Percentiles rank a stretch among this genome's conserved stretches.
Conservation (phyloP, 2,888 invertebrate species). For the Napeogenes sylphis region DNA sequence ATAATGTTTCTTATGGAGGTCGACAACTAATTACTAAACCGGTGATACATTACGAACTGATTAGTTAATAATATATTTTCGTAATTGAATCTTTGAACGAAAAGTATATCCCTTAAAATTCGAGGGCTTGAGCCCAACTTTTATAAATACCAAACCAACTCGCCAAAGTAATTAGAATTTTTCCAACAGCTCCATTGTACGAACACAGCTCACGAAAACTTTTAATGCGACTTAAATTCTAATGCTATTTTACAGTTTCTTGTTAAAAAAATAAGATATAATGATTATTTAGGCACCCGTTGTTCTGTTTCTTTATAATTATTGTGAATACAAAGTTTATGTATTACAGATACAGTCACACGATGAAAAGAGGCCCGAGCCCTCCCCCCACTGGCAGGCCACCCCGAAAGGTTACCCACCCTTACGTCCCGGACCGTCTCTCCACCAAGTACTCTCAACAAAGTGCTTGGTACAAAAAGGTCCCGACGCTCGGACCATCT, state of each 20-base stretch:
- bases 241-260: conserved; percentile 70
- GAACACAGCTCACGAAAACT: conserved; percentile 70
- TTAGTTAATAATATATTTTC: conserved; percentile 4
- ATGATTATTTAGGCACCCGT: conserved; percentile 31
- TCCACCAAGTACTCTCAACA: too few species aligned
- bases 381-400: too few species aligned
- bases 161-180: conserved; percentile 73
- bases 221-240: conserved; percentile 74
- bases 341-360: too few species aligned
- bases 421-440: too few species aligned
- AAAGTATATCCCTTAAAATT: conserved; percentile 16
- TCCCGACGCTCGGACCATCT: too few species aligned
- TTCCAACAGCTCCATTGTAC: conserved; percentile 71
- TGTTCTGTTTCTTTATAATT: not conserved
- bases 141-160: conserved; percentile 66
- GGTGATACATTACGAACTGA: conserved; percentile 8
- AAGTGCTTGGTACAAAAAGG: too few species aligned
- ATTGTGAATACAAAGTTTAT: too few species aligned
- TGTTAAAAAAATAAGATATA: conserved; percentile 60
- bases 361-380: too few species aligned
- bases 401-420: too few species aligned
- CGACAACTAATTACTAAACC: conserved; percentile 4
- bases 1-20: not conserved
- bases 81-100: conserved; percentile 3
- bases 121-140: conserved; percentile 49